These are phyloP conservation scores for Papilio polyxenes DNA, from an alignment of 1,140 invertebrate genomes.

Conservation along the genomic window DNA sequence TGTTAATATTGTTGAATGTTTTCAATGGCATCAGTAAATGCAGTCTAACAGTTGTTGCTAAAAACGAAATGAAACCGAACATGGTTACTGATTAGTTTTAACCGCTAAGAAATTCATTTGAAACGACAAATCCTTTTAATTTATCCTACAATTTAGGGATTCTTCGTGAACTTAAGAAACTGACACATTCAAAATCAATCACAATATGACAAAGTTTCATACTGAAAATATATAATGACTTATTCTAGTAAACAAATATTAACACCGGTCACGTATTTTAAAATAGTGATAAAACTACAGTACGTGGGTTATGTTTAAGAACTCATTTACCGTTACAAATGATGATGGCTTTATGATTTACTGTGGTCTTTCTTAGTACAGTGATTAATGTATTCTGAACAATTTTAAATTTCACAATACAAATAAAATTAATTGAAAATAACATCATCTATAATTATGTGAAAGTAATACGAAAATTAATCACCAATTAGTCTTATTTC, in stretches of 20 bases:
- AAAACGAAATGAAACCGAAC: not conserved
- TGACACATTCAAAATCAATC: not conserved
- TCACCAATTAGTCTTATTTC: too few species aligned
- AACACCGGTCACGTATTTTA: not conserved
- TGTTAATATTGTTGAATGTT: conserved; percentile 5
- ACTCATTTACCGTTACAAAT: not conserved
- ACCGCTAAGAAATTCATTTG: not conserved
- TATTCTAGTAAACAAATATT: not conserved
- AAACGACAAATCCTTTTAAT: too few species aligned
- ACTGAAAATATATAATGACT: not conserved
- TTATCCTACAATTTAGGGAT: too few species aligned
- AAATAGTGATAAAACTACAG: not conserved
- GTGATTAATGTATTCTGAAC: too few species aligned
- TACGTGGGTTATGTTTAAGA: not conserved
- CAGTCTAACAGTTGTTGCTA: not conserved
- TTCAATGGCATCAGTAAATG: not conserved
- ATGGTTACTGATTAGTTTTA: not conserved
- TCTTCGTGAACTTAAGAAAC: not conserved
- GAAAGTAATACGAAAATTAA: too few species aligned
- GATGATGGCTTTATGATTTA: not conserved
- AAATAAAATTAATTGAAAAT: too few species aligned
- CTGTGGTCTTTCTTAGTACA: not conserved
- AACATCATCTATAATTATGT: too few species aligned
- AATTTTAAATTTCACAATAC: too few species aligned
- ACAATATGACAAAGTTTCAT: not conserved